Evolutionary conservation across 2,113 vertebrate species (phyloP).

Genomic region (Talpa occidentalis): DNA sequence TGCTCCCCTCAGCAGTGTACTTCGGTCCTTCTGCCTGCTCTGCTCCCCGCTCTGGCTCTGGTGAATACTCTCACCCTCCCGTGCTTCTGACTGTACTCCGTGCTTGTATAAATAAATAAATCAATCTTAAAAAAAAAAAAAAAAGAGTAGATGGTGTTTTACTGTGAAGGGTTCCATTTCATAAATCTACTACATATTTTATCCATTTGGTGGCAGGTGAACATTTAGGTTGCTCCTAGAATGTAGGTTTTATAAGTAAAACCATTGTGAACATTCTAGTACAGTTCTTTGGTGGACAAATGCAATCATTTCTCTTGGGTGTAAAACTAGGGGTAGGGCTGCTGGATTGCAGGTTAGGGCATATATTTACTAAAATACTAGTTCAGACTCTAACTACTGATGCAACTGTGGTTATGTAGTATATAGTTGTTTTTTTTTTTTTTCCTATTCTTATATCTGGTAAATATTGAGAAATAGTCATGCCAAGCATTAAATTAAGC

Average conservation of each 20-base stretch:
- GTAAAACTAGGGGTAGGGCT: neutral
- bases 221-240: neutral
- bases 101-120: too few species aligned
- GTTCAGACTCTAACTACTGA: neutral
- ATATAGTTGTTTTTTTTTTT: neutral
- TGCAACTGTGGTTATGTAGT: neutral
- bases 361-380: neutral
- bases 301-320: neutral
- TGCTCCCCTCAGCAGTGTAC: too few species aligned
- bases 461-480: constrained; percentile 21
- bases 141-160: neutral
- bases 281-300: neutral
- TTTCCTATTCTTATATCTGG: neutral
- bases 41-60: too few species aligned
- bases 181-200: neutral
- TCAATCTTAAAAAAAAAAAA: too few species aligned
- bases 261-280: neutral
- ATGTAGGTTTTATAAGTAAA: neutral
- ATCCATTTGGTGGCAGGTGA: neutral
- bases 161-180: neutral
- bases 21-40: too few species aligned
- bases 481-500: constrained; percentile 9
- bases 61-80: too few species aligned
- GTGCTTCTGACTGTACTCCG: too few species aligned
- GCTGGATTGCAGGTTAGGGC: neutral